These are phyloP conservation scores for Heteromurus nitidus DNA, from an alignment of 2,888 invertebrate species.

Conservation along the genomic window DNA sequence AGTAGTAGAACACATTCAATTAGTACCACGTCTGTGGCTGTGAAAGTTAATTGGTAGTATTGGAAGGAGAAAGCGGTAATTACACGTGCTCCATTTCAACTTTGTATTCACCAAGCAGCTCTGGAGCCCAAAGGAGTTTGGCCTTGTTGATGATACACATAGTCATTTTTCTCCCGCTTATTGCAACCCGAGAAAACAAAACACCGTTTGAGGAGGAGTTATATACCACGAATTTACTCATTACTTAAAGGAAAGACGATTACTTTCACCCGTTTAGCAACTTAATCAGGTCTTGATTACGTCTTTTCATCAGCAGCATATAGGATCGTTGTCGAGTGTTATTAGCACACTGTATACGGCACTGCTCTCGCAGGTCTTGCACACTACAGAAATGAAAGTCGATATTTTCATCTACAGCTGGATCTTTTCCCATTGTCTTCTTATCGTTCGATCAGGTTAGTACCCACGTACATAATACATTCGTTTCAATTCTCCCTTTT, in stretches of 20 bases:
- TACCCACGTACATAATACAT: not conserved
- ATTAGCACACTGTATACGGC: not conserved
- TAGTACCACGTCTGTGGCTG: not conserved
- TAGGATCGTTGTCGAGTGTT: constrained; percentile 28
- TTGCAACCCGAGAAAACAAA: not conserved
- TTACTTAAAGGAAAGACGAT: not conserved
- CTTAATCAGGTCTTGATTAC: constrained; percentile 39
- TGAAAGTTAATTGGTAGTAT: constrained; percentile 45
- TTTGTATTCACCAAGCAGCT: constrained; percentile 15
- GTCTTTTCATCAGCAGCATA: constrained; percentile 21
- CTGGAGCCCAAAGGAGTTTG: not conserved
- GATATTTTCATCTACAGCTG: constrained; percentile 68
- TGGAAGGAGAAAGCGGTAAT: constrained; percentile 36
- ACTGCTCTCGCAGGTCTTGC: too few relatives aligned
- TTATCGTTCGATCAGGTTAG: constrained; percentile 69
- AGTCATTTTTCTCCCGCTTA: not conserved
- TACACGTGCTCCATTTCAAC: constrained; percentile 31
- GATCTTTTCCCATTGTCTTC: constrained; percentile 64
- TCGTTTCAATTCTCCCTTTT: not conserved
- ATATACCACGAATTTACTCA: not conserved
- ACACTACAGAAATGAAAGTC: constrained; percentile 57
- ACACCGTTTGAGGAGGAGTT: not conserved
- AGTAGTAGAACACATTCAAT: too few relatives aligned
- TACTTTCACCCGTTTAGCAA: not conserved
- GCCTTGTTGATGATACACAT: not conserved